phyloP scores from a whole-genome alignment of 2,888 invertebrate genomes.

The Baccha elongata region DNA sequence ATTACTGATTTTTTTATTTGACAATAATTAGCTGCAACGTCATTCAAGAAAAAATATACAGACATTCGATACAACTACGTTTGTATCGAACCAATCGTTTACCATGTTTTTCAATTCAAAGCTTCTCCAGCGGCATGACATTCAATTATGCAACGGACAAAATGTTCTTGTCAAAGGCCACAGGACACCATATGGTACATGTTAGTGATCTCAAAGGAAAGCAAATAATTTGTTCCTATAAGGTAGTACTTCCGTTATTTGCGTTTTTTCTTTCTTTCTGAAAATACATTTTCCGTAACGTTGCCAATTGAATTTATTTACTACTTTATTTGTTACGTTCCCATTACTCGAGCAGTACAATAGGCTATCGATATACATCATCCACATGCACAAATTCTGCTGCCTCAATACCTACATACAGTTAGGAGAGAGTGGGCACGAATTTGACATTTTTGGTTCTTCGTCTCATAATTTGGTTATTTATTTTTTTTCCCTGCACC shows the following conservation, averaged over 20 bases:
- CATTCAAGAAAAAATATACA: too few relatives aligned
- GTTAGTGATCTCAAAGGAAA: slow-evolving; percentile 35
- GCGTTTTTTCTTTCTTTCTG: neutral
- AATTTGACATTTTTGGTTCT: too few relatives aligned
- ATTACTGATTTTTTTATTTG: too few relatives aligned
- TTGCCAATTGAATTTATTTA: slow-evolving; percentile 11
- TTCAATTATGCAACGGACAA: neutral
- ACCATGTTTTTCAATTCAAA: neutral
- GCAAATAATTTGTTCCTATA: slow-evolving; percentile 47
- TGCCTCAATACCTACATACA: too few relatives aligned
- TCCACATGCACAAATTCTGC: neutral
- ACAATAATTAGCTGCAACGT: too few relatives aligned
- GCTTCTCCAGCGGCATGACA: neutral
- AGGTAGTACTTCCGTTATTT: slow-evolving; percentile 3
- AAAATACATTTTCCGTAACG: neutral
- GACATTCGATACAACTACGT: too few relatives aligned
- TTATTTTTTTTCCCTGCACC: too few relatives aligned
- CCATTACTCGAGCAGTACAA: neutral
- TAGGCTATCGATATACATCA: slow-evolving; percentile 10
- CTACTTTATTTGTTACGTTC: slow-evolving; percentile 15
- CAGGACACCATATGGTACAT: slow-evolving; percentile 1
- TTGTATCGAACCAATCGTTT: too few relatives aligned
- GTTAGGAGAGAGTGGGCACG: too few relatives aligned
- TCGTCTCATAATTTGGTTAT: too few relatives aligned
- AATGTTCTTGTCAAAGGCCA: slow-evolving; percentile 12